Evolutionary conservation across 2,888 invertebrate genomes (phyloP), one percentile per base, ranked within the genome.

Genomic region (Tetranychus truncatus): DNA sequence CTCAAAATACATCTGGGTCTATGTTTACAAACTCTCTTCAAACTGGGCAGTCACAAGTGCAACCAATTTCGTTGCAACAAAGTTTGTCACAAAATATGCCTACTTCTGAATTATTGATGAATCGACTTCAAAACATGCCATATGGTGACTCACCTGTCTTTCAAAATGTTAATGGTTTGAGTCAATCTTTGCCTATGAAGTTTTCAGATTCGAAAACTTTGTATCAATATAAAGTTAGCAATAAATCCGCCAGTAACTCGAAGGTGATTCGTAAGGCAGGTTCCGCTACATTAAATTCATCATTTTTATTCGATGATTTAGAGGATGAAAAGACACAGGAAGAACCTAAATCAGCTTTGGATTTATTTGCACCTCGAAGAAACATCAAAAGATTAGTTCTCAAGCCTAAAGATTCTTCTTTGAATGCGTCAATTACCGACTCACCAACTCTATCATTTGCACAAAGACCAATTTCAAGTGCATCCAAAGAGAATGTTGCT

Each of bases 101-200:
- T 66, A 84, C 81, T 24, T 34, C 74, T 20, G 76, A 78, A 18
- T 67, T 78, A 45, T 75, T 78, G 21, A 74, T 79, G 66, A 75
- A 75, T 74, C 74, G 76, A 65, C 66, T 77, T 15, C 74, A 75
- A 65, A 75, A 76, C 9, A 72, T 77, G 21, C 94, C 94, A 0
- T 95, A 91, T 81, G 93, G 94, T 0, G 91, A 93, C 81, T 89
- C 89, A 65, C 89, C 91, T 0, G 87, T 95, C 1, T 89, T 91
- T 82, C 71, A 74, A 65, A 71, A 66, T 18, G 66, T 77, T 65
- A n/a, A 34, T 18, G 45, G 9, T 9, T 20, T 24, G 21, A 55
- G 6, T 65, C 55, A 24, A 20, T 73, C 73, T 9, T 45, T 34
- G 11, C 65, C 65, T 34, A 67, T 77, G 9, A 77, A 76, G 46